These are phyloP conservation scores for Carassius auratus DNA, from an alignment of 2,113 vertebrate species.

Conservation along the genomic window DNA sequence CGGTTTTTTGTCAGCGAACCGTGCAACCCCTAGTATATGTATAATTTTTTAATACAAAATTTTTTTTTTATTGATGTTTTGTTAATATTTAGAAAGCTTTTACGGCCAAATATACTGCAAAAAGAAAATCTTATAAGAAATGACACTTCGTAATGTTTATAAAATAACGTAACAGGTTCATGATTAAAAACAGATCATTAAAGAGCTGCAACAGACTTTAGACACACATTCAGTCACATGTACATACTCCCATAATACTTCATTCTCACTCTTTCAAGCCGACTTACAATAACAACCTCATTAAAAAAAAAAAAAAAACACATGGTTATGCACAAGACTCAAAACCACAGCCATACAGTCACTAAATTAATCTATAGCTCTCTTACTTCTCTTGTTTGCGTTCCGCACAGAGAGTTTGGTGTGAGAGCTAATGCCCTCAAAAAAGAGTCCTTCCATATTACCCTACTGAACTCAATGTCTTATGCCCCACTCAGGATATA, in stretches of 20 bases:
- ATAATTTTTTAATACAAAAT: no score
- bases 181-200: constrained; percentile 10
- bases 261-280: constrained; percentile 3
- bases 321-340: constrained; percentile 4
- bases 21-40: no score
- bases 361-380: neutral
- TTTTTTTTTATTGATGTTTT: no score
- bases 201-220: neutral
- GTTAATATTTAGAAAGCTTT: no score
- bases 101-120: neutral
- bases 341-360: neutral
- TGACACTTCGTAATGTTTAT: neutral
- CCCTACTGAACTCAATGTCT: constrained; percentile 1
- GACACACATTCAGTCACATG: neutral
- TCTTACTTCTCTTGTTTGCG: constrained; percentile 44
- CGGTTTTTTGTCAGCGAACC: no score
- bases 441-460: constrained; percentile 37
- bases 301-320: neutral
- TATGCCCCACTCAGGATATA: constrained; percentile 10
- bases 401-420: constrained; percentile 36
- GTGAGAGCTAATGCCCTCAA: constrained; percentile 50
- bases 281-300: neutral
- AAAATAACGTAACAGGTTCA: neutral
- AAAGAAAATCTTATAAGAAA: neutral
- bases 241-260: constrained; percentile 16